Conservation (phyloP, 2,888 invertebrate genomes). For the Caenorhabditis auriculariae region DNA sequence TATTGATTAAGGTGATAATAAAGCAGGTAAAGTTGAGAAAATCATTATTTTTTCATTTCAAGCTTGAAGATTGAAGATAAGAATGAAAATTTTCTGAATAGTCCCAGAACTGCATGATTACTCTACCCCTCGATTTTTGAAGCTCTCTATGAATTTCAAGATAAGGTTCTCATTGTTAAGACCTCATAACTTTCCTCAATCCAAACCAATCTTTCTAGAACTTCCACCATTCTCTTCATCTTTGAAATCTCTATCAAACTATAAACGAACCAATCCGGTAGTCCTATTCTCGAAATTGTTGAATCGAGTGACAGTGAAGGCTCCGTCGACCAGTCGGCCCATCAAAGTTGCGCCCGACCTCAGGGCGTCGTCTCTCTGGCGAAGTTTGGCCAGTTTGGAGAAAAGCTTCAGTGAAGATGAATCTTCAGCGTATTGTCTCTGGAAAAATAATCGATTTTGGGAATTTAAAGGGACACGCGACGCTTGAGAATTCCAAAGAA, state of each 20-base stretch:
- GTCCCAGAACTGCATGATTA: too few relatives aligned
- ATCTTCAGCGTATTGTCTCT: conserved; percentile 40
- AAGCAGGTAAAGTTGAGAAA: too few relatives aligned
- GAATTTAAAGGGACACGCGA: background rate
- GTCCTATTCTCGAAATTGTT: conserved; percentile 34
- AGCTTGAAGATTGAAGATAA: too few relatives aligned
- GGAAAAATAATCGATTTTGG: conserved; percentile 4
- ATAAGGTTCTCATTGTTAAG: background rate
- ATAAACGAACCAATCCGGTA: conserved; percentile 32
- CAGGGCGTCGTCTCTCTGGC: conserved; percentile 46
- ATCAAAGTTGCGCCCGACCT: conserved; percentile 29
- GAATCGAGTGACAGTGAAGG: conserved; percentile 54
- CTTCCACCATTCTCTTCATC: background rate
- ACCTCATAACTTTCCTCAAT: background rate
- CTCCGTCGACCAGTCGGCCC: conserved; percentile 38
- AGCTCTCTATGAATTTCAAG: too few relatives aligned
- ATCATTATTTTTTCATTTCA: too few relatives aligned
- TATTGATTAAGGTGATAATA: too few relatives aligned
- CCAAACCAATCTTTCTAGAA: background rate
- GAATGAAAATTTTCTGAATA: too few relatives aligned
- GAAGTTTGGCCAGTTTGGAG: conserved; percentile 45
- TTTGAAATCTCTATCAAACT: background rate
- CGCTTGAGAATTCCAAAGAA: background rate
- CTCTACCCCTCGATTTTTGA: too few relatives aligned
- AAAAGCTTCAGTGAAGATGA: conserved; percentile 50